Evolutionary conservation across 2,888 invertebrate species (phyloP).

Genomic region (Anoplius nigerrimus): DNA sequence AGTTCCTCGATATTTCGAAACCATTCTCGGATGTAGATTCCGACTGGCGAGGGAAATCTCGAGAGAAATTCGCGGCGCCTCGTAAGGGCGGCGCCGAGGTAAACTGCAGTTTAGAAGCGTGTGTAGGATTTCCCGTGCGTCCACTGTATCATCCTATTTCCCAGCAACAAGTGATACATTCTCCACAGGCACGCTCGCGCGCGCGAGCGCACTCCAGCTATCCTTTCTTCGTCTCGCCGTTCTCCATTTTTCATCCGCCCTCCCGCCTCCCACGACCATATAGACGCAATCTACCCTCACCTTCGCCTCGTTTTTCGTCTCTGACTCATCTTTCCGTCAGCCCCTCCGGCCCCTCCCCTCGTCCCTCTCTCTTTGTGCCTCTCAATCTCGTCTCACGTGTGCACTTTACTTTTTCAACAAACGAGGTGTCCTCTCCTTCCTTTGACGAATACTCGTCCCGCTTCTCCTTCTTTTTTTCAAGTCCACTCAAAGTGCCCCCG

Average conservation of each 20-base stretch:
- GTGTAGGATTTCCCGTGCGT: constrained; percentile 18
- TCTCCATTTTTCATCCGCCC: neutral
- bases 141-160: constrained; percentile 20
- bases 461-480: neutral
- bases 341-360: neutral
- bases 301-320: neutral
- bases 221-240: neutral
- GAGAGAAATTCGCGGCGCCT: constrained; percentile 24
- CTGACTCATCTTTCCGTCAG: neutral
- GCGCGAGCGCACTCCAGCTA: neutral
- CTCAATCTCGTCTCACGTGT: constrained; percentile 26
- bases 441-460: constrained; percentile 24
- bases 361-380: neutral
- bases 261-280: neutral
- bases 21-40: too few species aligned
- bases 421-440: neutral
- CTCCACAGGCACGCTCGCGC: too few species aligned
- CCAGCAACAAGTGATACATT: constrained; percentile 51
- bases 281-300: too few species aligned
- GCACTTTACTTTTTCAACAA: constrained; percentile 24
- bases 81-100: neutral
- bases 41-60: constrained; percentile 5
- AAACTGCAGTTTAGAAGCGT: constrained; percentile 12
- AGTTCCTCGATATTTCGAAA: too few species aligned
- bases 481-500: constrained; percentile 3